Percentiles rank a stretch among this genome's conserved stretches.
Conservation (phyloP, 2,888 invertebrate species). For the Idaea straminata region DNA sequence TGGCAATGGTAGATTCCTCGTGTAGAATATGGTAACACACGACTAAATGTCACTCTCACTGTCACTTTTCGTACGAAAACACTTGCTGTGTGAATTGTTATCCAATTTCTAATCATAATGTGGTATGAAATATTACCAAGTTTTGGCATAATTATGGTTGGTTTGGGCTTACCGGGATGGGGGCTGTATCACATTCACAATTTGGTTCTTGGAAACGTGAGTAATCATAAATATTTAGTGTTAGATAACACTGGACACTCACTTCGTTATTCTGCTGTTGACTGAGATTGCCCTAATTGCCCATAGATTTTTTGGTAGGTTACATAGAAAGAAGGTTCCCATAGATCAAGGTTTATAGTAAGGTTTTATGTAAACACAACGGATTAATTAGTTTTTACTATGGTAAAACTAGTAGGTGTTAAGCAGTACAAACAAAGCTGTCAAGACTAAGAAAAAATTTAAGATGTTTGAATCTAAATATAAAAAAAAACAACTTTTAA, state of each 20-base stretch:
- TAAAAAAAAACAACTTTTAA: conserved; percentile 5
- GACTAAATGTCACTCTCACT: conserved; percentile 36
- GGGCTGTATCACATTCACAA: conserved; percentile 83
- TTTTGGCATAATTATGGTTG: conserved; percentile 80
- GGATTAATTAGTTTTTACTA: background rate
- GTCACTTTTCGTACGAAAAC: conserved; percentile 24
- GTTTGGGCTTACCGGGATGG: conserved; percentile 81
- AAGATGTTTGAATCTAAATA: background rate
- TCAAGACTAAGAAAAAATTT: too few relatives aligned
- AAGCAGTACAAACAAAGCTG: background rate
- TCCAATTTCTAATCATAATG: conserved; percentile 65
- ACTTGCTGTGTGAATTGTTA: conserved; percentile 30
- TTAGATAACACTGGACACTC: conserved; percentile 56
- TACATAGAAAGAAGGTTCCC: conserved; percentile 5
- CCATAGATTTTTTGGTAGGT: conserved; percentile 5
- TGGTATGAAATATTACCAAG: conserved; percentile 87
- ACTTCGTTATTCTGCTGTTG: conserved; percentile 2
- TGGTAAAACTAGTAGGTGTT: background rate
- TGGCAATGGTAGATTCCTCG: conserved; percentile 24
- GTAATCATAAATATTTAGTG: conserved; percentile 61
- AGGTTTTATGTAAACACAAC: background rate
- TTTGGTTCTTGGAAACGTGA: conserved; percentile 82
- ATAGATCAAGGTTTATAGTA: conserved; percentile 6
- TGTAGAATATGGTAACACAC: conserved; percentile 41
- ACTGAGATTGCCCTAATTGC: conserved; percentile 8